Conservation (phyloP, 2,888 invertebrate species). For the Liodrosophila aerea region DNA sequence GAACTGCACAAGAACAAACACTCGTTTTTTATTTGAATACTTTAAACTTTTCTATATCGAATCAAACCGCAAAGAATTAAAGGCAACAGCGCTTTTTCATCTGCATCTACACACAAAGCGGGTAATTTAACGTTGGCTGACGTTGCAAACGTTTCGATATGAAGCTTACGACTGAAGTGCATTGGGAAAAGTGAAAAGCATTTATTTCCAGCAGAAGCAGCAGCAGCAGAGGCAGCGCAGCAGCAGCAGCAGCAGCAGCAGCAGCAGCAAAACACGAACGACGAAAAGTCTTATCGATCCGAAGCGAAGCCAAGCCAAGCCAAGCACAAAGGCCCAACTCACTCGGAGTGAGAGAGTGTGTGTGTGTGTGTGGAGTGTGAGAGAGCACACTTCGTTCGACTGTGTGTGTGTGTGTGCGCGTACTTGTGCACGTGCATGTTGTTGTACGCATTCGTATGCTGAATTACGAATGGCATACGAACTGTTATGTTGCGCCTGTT, state of each 20-base stretch:
- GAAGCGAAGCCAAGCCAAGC: constrained; percentile 38
- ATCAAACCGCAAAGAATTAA: constrained; percentile 39
- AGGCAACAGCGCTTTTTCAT: constrained; percentile 44
- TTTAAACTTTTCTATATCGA: constrained; percentile 22
- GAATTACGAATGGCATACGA: constrained; percentile 33
- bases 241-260: constrained; percentile 23
- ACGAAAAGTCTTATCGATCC: constrained; percentile 78
- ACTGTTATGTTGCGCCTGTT: constrained; percentile 31
- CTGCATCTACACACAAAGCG: constrained; percentile 28
- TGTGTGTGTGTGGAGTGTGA: constrained; percentile 25
- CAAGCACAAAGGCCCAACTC: constrained; percentile 49
- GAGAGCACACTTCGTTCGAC: constrained; percentile 31
- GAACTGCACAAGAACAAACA: constrained; percentile 16
- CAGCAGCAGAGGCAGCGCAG: constrained; percentile 14
- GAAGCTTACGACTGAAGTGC: constrained; percentile 82
- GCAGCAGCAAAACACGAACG: constrained; percentile 39
- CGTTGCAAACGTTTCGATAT: constrained; percentile 76
- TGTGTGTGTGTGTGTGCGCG: constrained; percentile 8
- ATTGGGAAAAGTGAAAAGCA: constrained; percentile 81
- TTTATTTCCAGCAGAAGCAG: constrained; percentile 73
- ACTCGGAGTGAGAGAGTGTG: constrained; percentile 28
- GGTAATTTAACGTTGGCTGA: constrained; percentile 44
- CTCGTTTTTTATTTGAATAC: constrained; percentile 9
- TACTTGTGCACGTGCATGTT: constrained; percentile 23
- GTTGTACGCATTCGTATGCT: no score